Base-by-base conservation (phyloP, 2,113 vertebrate genomes). In the Nesogale talazaci region DNA sequence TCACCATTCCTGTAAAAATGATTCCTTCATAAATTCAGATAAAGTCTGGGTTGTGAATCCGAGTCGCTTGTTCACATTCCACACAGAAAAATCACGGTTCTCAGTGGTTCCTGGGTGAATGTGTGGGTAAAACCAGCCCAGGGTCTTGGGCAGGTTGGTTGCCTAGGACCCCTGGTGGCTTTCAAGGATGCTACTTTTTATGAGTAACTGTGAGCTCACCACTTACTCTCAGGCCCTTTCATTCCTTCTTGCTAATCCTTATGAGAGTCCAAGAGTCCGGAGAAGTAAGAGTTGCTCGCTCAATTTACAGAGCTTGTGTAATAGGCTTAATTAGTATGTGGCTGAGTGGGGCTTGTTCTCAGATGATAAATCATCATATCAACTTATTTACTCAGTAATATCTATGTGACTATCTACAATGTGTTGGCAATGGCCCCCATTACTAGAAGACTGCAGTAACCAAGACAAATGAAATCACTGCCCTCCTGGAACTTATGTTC, bases 271-370 rank as follows among this genome's bases (percentile, higher is more conserved):
- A 81, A 31, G 4, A 38, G 36, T 38, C 67, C 7, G 65, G 72
- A 20, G 3, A 2, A 56, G 59, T 65, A 29, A 38, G 76, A 59
- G 16, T 72, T 81, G 81, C 27, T 74, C 70, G 67, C 16, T 77
- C 61, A 36, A 11, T 52, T 52, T 17, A 42, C 29, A n/a, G 52
- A 86, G 63, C 56, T 81, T 36, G 14, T 16, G 42, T 8, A 6
- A 72, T 86, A 86, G 67, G 27, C 57, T 83, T 29, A 59, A 52
- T 72, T 86, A 86, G 22, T 88, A 69, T 88, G 59, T 34, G 12
- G 78, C 46, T 85, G 19, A 80, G n/a, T 16, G 74, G 84, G 36
- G 4, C 70, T 91, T 91, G 70, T 27, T 82, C n/a, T 91, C 92
- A 82, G 57, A 75, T 57, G 61, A 52, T 38, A 75, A 84, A 65